Evolutionary conservation across 1,140 invertebrate genomes (phyloP).

Genomic region (Conus betulinus): DNA sequence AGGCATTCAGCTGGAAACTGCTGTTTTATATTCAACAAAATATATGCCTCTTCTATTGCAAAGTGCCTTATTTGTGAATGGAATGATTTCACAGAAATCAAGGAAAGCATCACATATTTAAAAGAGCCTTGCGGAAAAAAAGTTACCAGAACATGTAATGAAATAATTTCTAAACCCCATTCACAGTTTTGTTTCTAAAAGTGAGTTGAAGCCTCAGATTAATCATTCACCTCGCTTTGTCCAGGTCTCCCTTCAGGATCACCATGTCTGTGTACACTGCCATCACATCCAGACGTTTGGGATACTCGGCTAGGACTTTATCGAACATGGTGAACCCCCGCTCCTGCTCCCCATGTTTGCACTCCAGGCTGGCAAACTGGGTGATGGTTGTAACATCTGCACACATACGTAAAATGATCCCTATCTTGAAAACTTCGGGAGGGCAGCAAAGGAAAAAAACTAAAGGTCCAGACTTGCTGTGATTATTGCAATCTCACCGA

Average conservation of each 20-base stretch:
- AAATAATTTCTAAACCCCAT: no score
- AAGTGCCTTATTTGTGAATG: no score
- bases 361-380: slow-evolving; percentile 91
- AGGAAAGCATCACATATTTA: no score
- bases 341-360: slow-evolving; percentile 84
- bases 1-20: no score
- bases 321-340: slow-evolving; percentile 92
- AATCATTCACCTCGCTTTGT: slow-evolving; percentile 83
- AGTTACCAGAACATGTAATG: neutral
- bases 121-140: slow-evolving; percentile 26
- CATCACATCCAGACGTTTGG: slow-evolving; percentile 92
- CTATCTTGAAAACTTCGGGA: no score
- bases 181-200: neutral
- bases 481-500: no score
- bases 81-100: no score
- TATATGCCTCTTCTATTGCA: no score
- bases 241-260: slow-evolving; percentile 83
- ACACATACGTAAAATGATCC: neutral
- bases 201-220: neutral
- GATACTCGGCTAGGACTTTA: slow-evolving; percentile 89
- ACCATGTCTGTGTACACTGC: slow-evolving; percentile 90
- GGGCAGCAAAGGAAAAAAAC: no score
- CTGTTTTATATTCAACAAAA: no score
- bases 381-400: slow-evolving; percentile 90
- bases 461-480: no score